phyloP scores from a whole-genome alignment of 2,113 vertebrate species.

The Climacteris rufus region DNA sequence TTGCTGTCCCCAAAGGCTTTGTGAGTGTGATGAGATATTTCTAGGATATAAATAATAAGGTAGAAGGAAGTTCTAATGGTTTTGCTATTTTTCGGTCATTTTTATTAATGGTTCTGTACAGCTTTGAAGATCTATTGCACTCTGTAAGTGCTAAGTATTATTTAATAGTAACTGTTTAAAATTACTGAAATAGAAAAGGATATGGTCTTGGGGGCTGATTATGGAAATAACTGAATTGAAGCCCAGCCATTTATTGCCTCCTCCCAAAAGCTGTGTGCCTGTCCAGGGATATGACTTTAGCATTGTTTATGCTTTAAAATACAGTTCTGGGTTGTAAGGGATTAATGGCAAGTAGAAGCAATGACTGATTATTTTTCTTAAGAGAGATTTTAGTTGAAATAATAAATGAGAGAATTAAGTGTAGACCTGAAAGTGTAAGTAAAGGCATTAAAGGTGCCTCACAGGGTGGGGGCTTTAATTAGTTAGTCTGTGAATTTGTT shows the following conservation, averaged over 20 bases:
- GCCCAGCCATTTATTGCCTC: neutral
- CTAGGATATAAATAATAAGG: conserved; percentile 36
- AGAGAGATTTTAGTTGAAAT: neutral
- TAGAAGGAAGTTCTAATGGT: conserved; percentile 57
- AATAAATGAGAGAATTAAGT: neutral
- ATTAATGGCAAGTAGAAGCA: neutral
- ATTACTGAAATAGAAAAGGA: conserved; percentile 27
- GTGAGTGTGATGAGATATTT: neutral
- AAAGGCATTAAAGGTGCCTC: neutral
- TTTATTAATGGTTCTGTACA: conserved; percentile 52
- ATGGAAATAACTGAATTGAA: conserved; percentile 22
- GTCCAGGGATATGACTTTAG: neutral
- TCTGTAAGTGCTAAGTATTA: conserved; percentile 61
- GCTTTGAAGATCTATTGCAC: conserved; percentile 56
- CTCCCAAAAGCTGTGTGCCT: neutral
- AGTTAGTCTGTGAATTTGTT: neutral
- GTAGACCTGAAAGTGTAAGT: neutral
- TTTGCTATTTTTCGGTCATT: conserved; percentile 44
- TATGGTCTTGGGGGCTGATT: neutral
- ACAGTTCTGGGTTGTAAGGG: neutral
- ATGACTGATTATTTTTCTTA: neutral
- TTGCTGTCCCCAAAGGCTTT: neutral
- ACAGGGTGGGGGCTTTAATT: neutral
- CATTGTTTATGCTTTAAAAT: neutral
- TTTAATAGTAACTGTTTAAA: conserved; percentile 58